Evolutionary conservation across 2,113 vertebrate species (phyloP), one percentile per base, ranked within the genome.

Genomic region (Phalacrocorax carbo): DNA sequence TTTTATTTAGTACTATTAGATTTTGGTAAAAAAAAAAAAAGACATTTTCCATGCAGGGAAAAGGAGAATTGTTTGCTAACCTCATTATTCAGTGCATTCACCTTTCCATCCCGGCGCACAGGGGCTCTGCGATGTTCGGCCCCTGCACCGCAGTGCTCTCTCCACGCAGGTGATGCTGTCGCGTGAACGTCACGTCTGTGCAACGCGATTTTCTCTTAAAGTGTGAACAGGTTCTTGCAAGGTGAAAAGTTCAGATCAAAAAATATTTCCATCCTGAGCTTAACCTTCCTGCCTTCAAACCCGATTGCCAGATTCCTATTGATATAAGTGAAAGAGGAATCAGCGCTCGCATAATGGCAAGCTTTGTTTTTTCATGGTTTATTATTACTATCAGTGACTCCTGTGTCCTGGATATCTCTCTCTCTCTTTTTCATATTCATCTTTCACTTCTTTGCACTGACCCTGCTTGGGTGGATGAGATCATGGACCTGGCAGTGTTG

Each of bases 141-240:
- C n/a, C 30, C 60, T 6, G 38, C n/a, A 10, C 48, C 11, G 4
- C 23, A 7, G 68, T 1, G 32, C n/a, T 29, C 34, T 10, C 36
- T 36, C 26, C 7, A 3, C 3, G 1, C 75, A 44, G 82, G 70
- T 30, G 70, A 78, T 6, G 26, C 51, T 32, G 46, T 8, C 55
- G 4, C 2, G 0, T 0, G 23, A 64, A 48, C 0, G 17, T 34
- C 79, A 5, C 9, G 0, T 18, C 65, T 15, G 18, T 1, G 17
- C 0, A 0, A 11, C 3, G 7, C 32, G 5, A 6, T 49, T 69
- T 69, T 30, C 48, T 38, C 61, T 38, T 5, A 3, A 48, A 84
- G 32, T 1, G 30, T 2, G 15, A 83, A 55, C 52, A 75, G 38
- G 19, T 46, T 80, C 76, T 57, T 13, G 13, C 2, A 13, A 21